Conservation (phyloP, 2,797 vertebrate genomes). For the Thunnus albacares region DNA sequence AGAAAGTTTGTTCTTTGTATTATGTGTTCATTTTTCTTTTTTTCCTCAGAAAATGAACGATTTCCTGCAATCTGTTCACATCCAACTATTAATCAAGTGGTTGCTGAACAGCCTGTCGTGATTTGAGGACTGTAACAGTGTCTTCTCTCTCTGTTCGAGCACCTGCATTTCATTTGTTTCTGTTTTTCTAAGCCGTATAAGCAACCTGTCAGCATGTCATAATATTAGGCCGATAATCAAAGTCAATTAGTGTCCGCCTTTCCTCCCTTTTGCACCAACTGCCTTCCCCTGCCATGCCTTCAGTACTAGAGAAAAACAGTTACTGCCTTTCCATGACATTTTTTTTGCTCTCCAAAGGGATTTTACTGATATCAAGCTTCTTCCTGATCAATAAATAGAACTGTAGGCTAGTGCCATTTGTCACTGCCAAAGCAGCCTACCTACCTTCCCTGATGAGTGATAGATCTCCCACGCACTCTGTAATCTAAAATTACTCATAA, state of each 20-base stretch:
- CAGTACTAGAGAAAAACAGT: constrained; percentile 36
- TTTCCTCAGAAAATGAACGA: constrained; percentile 77
- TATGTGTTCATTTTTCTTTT: constrained; percentile 45
- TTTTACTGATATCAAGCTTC: constrained; percentile 63
- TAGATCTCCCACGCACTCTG: constrained; percentile 58
- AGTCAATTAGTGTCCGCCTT: constrained; percentile 85
- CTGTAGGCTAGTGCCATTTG: constrained; percentile 64
- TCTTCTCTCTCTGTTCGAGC: constrained; percentile 89
- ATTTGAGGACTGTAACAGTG: constrained; percentile 91
- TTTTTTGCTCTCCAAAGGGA: constrained; percentile 37
- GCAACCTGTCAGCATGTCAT: constrained; percentile 89
- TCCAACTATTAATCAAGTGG: constrained; percentile 91
- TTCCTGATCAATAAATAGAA: constrained; percentile 81
- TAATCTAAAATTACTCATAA: constrained; percentile 81
- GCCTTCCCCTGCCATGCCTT: constrained; percentile 73
- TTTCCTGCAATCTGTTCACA: constrained; percentile 87
- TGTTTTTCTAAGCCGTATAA: constrained; percentile 87
- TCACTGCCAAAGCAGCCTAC: constrained; percentile 66
- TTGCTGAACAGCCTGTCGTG: constrained; percentile 89
- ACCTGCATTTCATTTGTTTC: constrained; percentile 93
- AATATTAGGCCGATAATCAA: constrained; percentile 93
- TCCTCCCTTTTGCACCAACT: constrained; percentile 40
- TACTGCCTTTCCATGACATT: constrained; percentile 24
- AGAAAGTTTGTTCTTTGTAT: constrained; percentile 49
- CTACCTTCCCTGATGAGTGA: constrained; percentile 62